A percentile compares a stretch with the other conserved stretches of the same genome.
phyloP scores from a whole-genome alignment of 2,797 vertebrate species.

The Sebastes paucispinis region DNA sequence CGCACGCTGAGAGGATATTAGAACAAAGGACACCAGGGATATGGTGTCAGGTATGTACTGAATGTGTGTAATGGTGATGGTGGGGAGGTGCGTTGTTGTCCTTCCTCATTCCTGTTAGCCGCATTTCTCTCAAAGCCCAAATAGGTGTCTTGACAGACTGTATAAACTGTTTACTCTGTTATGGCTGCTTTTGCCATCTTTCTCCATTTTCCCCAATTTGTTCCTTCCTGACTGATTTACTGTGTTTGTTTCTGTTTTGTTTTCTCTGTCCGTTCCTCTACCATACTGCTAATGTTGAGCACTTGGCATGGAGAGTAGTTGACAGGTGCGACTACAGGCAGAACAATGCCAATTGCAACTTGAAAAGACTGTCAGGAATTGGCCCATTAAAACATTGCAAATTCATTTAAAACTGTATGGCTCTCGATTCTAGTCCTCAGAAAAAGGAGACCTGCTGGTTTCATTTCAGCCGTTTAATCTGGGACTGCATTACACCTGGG shows the following conservation, averaged over 20 bases:
- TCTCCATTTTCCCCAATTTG: neutral
- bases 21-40: constrained; percentile 35
- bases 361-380: constrained; percentile 19
- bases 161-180: neutral
- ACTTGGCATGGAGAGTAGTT: constrained; percentile 15
- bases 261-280: neutral
- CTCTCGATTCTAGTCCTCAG: neutral
- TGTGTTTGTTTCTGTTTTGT: neutral
- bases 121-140: neutral
- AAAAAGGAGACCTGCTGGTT: constrained; percentile 10
- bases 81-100: neutral
- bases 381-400: constrained; percentile 3
- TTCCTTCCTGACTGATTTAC: neutral
- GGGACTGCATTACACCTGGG: constrained; percentile 2
- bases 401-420: neutral
- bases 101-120: neutral
- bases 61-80: neutral
- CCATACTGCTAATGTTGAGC: neutral
- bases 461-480: neutral
- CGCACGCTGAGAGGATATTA: constrained; percentile 18
- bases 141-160: neutral
- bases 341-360: constrained; percentile 1
- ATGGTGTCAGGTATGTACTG: neutral
- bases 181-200: neutral
- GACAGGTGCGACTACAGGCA: constrained; percentile 1